Conservation (phyloP, 2,113 vertebrate genomes). For the Sander vitreus region DNA sequence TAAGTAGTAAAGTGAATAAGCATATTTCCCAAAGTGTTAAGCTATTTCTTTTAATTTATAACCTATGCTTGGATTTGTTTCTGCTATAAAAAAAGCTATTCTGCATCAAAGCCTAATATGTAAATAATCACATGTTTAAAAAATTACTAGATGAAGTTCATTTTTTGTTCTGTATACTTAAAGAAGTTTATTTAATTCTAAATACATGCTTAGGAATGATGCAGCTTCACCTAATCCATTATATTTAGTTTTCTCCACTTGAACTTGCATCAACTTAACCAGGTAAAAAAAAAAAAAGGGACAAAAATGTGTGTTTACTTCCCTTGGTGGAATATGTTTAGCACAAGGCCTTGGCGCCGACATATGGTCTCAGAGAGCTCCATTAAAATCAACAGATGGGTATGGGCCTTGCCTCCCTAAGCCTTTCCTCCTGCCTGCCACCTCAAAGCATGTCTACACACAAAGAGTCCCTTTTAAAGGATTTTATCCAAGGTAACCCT, state of each 20-base stretch:
- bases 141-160: background rate
- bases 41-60: background rate
- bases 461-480: constrained; percentile 51
- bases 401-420: constrained; percentile 34
- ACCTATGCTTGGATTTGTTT: background rate
- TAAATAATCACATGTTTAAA: background rate
- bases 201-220: background rate
- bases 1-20: background rate
- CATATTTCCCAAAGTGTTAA: background rate
- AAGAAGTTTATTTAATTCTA: background rate
- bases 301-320: constrained; percentile 34
- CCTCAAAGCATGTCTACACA: constrained; percentile 57
- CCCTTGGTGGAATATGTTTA: constrained; percentile 49
- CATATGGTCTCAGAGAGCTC: constrained; percentile 61
- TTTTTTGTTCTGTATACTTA: background rate
- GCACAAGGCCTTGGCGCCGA: constrained; percentile 40
- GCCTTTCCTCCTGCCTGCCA: constrained; percentile 40
- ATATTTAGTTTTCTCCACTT: background rate
- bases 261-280: constrained; percentile 6
- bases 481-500: constrained; percentile 64
- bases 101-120: background rate
- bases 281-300: background rate
- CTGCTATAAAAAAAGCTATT: background rate
- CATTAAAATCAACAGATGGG: constrained; percentile 71
- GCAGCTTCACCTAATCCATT: background rate